Evolutionary conservation across 2,113 vertebrate species (phyloP), one percentile per base, ranked within the genome.

Genomic region (Atractosteus spatula): DNA sequence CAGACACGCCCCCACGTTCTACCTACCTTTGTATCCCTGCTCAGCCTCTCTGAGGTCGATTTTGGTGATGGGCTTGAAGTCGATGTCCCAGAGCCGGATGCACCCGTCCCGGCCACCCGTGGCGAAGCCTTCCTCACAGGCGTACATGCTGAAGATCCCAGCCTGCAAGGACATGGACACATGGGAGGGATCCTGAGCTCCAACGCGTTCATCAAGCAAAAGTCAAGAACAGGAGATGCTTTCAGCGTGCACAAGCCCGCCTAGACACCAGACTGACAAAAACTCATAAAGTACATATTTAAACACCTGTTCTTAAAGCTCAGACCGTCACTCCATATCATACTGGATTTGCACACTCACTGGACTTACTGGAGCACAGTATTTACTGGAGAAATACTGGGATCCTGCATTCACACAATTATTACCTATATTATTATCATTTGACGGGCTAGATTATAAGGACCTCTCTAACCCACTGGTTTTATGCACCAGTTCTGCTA

Each of bases 41-140:
- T 98, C 96, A 5, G 93, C 93, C 85, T 98, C 97, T 76, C 94
- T 91, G 85, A 99, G 92, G 89, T 99, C 96, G 77, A 99, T 99
- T 93, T 96, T 98, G 80, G 97, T 98, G 84, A 99, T 98, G 79
- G 96, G 93, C 82, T 99, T 99, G 89, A 99, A 99, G 77, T 97
- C 96, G 0, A 87, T 90, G 68, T 99, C 97, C 97, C 97, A 99
- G 66, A 99, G 76, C 3, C 97, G 85, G 78, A 99, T 95, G 79
- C 97, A 99, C 67, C 97, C 97, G 55, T 99, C 97, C 77, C 97
- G 90, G 4, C 97, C 97, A 66, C 97, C 97, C 0, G 96, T 99
- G 74, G 95, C 96, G 72, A 98, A 99, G 16, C 97, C 97, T 85
- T 99, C 97, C 77, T 99, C 97, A 66, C 95, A 96, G 5, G 92